Evolutionary conservation across 2,888 invertebrate genomes (phyloP), one percentile per base, ranked within the genome.

Genomic region (Megastigmus dorsalis): DNA sequence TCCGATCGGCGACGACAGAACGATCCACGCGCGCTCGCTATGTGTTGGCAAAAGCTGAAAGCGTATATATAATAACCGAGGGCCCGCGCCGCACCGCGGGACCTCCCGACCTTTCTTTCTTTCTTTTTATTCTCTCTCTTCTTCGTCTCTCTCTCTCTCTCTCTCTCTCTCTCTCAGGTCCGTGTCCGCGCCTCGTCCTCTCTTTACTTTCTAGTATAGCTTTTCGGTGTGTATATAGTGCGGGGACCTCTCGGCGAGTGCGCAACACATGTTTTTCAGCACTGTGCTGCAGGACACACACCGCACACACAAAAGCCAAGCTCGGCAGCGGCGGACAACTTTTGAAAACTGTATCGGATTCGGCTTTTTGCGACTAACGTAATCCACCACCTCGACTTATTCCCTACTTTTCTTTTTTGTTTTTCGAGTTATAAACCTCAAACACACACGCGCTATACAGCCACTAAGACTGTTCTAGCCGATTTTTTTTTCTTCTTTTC

Each of bases 241-340:
- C n/a, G n/a, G n/a, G n/a, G n/a, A n/a, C n/a, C n/a, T n/a, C n/a
- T n/a, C 28, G 54, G 26, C 23, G 48, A 70, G 70, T 71, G 65
- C 23, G 57, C 41, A 45, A 71, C 71, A 71, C 71, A 71, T 65
- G 71, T 71, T 71, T 50, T n/a, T n/a, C n/a, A n/a, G n/a, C n/a
- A n/a, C n/a, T n/a, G n/a, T n/a, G n/a, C n/a, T n/a, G n/a, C n/a
- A n/a, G n/a, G n/a, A n/a, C n/a, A n/a, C n/a, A n/a, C n/a, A n/a
- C n/a, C 48, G 41, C 65, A 30, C 13, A 26, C 18, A 28, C 57
- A 59, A 59, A 30, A 59, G 57, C 6, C 23, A 33, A n/a, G 33
- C 20, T 38, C 20, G 9, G 23, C 18, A 13, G 30, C 43, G 5
- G 52, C 30, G n/a, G n/a, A n/a, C n/a, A n/a, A n/a, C n/a, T n/a